Conservation (phyloP, 2,113 vertebrate species). For the Clarias gariepinus region DNA sequence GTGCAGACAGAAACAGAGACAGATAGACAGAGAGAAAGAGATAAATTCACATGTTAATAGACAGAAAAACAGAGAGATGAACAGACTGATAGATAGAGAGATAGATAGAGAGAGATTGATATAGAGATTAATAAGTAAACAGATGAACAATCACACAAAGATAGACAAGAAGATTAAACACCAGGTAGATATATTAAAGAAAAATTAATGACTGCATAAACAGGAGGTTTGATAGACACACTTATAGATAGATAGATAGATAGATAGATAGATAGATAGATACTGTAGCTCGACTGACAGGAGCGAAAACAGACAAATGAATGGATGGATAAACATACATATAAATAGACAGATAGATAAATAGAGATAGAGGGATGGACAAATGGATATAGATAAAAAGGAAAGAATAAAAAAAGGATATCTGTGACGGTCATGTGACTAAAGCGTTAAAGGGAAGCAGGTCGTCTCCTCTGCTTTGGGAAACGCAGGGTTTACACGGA, state of each 20-base stretch:
- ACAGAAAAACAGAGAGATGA: too few species aligned
- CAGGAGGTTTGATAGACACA: neutral
- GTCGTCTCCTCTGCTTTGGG: neutral
- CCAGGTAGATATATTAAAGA: too few species aligned
- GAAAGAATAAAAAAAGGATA: neutral
- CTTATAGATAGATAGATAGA: neutral
- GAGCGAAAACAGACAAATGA: neutral
- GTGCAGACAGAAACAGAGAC: too few species aligned
- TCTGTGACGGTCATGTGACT: neutral
- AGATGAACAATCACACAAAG: too few species aligned
- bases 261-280: neutral
- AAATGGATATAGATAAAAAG: neutral
- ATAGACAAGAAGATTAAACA: too few species aligned
- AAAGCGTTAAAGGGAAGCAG: neutral
- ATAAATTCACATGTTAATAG: too few species aligned
- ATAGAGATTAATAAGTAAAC: too few species aligned
- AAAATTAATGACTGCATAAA: too few species aligned
- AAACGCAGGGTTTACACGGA: neutral
- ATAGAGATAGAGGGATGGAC: neutral
- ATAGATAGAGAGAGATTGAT: too few species aligned
- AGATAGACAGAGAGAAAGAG: too few species aligned
- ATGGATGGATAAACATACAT: neutral
- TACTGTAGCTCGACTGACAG: too few species aligned
- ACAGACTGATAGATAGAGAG: too few species aligned
- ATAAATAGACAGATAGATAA: neutral